phyloP scores from a whole-genome alignment of 2,113 vertebrate genomes.

The Tychaedon coryphoeus region DNA sequence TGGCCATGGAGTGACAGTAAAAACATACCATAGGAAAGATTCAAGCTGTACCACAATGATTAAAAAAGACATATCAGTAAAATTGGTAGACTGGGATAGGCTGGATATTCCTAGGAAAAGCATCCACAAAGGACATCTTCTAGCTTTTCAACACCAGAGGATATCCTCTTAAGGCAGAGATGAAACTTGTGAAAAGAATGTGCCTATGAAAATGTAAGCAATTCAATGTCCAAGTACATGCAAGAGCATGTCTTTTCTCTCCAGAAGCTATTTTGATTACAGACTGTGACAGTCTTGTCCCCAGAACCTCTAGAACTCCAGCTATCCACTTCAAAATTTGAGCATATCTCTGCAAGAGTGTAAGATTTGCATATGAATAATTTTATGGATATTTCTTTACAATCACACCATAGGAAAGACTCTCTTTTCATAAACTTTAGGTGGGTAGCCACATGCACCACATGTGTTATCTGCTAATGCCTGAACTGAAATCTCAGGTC shows the following conservation, averaged over 20 bases:
- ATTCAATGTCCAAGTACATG: not conserved
- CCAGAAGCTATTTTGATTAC: not conserved
- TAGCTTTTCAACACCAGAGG: not conserved
- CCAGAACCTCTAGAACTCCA: not conserved
- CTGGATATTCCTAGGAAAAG: not conserved
- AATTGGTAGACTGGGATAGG: not conserved
- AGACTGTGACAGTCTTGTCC: not conserved
- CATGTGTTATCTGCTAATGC: not conserved
- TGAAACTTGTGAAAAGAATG: not conserved
- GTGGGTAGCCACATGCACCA: not conserved
- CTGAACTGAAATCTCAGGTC: not conserved
- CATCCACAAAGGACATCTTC: not conserved
- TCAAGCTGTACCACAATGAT: not conserved
- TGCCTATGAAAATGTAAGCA: not conserved
- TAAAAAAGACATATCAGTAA: too few relatives aligned
- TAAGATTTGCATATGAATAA: not conserved
- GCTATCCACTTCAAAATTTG: not conserved
- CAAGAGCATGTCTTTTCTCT: not conserved
- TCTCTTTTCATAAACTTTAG: not conserved
- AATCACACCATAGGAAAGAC: rapidly evolving
- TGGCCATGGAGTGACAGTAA: not conserved
- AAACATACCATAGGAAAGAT: not conserved
- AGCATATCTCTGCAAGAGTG: not conserved
- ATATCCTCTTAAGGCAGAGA: not conserved
- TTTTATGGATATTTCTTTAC: not conserved